phyloP scores from a whole-genome alignment of 2,797 vertebrate genomes.

The Cirrhinus mrigala region DNA sequence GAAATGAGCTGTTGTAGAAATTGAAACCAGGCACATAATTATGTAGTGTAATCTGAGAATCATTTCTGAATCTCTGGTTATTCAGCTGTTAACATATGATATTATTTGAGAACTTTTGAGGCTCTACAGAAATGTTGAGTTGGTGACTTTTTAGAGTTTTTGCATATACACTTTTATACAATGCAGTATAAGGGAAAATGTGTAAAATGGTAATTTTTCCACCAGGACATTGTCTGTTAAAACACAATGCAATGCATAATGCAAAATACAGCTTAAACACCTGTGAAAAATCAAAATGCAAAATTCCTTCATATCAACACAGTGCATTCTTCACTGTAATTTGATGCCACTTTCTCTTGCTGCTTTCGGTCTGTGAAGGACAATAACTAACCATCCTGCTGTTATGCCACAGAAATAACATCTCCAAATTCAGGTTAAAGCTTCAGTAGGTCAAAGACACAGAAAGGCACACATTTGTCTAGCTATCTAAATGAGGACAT shows the following conservation, averaged over 20 bases:
- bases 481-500: background rate
- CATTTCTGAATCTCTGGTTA: background rate
- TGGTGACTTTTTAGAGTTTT: background rate
- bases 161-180: background rate
- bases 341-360: background rate
- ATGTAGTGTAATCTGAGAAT: background rate
- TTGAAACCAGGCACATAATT: background rate
- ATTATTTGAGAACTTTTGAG: background rate
- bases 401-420: slow-evolving; percentile 48
- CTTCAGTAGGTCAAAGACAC: slow-evolving; percentile 46
- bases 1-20: background rate
- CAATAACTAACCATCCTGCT: slow-evolving; percentile 34
- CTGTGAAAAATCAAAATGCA: background rate
- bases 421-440: slow-evolving; percentile 21
- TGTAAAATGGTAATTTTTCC: background rate
- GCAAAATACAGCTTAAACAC: background rate
- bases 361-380: background rate
- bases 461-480: background rate
- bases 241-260: background rate
- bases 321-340: background rate
- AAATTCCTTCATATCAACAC: background rate
- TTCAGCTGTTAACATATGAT: background rate
- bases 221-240: background rate
- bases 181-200: background rate
- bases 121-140: no score